Conservation (phyloP, 2,797 vertebrate species). For the Gila robusta region DNA sequence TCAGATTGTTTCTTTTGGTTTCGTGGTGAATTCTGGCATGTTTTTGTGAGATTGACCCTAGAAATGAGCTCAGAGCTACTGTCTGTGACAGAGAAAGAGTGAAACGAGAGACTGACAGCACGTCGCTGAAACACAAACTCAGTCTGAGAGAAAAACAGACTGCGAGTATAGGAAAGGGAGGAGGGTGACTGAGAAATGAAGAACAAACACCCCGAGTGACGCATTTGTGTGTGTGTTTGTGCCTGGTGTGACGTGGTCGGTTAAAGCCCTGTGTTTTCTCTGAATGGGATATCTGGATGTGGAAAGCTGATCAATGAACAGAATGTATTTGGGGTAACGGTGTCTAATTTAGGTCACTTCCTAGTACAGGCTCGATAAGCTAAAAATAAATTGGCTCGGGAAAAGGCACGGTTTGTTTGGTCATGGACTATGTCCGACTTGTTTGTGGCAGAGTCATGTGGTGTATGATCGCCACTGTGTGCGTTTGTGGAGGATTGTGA, state of each 20-base stretch:
- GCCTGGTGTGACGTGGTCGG: neutral
- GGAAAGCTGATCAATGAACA: conserved; percentile 62
- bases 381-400: conserved; percentile 51
- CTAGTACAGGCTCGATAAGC: conserved; percentile 67
- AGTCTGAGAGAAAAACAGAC: conserved; percentile 17
- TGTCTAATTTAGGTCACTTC: conserved; percentile 70
- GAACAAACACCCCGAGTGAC: conserved; percentile 7
- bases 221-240: conserved; percentile 17
- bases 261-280: conserved; percentile 32
- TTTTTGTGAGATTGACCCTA: neutral
- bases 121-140: neutral
- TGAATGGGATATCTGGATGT: conserved; percentile 36
- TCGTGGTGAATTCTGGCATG: neutral
- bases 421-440: neutral
- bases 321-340: conserved; percentile 64
- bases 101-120: neutral
- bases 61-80: conserved; percentile 1
- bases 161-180: neutral
- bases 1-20: neutral
- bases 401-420: conserved; percentile 35
- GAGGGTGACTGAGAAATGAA: neutral
- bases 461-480: conserved; percentile 4
- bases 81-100: conserved; percentile 33
- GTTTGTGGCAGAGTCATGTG: conserved; percentile 36
- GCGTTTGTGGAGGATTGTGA: neutral